A percentile compares a stretch with the other conserved stretches of the same genome.
Evolutionary conservation across 2,888 invertebrate genomes (phyloP).

Genomic region (Pachliopta kotzebuea): DNA sequence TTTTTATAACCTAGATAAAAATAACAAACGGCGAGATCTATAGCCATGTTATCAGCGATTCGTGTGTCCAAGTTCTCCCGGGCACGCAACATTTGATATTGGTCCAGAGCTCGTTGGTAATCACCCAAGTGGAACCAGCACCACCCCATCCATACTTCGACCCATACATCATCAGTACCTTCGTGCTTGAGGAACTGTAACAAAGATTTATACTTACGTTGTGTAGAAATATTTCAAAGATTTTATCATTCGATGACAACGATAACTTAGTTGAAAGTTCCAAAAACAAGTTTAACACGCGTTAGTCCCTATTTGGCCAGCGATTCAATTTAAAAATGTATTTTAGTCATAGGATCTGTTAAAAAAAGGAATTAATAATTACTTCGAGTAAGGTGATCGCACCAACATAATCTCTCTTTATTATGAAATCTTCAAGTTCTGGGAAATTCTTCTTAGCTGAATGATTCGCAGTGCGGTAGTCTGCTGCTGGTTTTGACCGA

Average conservation of each 20-base stretch:
- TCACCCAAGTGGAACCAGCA: constrained; percentile 98
- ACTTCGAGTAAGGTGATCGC: constrained; percentile 96
- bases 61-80: constrained; percentile 68
- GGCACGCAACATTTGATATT: constrained; percentile 79
- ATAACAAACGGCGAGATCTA: constrained; percentile 95
- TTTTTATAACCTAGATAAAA: constrained; percentile 89
- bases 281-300: no score
- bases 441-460: constrained; percentile 82
- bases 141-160: constrained; percentile 94
- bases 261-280: background rate
- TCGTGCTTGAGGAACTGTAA: constrained; percentile 65
- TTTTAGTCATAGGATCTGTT: no score
- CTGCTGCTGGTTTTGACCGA: constrained; percentile 88
- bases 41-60: constrained; percentile 82
- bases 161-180: constrained; percentile 62
- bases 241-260: background rate
- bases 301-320: no score
- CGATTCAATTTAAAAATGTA: no score
- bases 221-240: no score
- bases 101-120: constrained; percentile 89
- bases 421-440: constrained; percentile 93
- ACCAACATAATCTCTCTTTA: constrained; percentile 95
- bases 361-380: constrained; percentile 31
- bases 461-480: constrained; percentile 54
- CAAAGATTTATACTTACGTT: background rate